A percentile compares a stretch with the other conserved stretches of the same genome.
Conservation (phyloP, 1,140 invertebrate genomes). For the Nomia melanderi region DNA sequence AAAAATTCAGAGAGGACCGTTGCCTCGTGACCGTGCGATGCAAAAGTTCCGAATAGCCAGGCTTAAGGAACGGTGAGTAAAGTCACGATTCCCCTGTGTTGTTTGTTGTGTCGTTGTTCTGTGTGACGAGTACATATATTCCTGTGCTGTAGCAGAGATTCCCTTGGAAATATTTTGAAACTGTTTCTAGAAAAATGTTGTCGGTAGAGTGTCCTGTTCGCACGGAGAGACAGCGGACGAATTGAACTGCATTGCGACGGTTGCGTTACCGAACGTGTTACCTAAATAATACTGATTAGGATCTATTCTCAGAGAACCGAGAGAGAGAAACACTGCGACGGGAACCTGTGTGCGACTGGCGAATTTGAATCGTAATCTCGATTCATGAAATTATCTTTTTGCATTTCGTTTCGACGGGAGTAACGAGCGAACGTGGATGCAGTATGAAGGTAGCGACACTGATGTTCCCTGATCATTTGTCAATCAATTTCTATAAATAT, state of each 20-base stretch:
- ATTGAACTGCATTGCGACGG: conserved; percentile 44
- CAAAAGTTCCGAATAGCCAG: conserved; percentile 28
- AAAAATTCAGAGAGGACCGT: not conserved
- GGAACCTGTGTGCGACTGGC: too few relatives aligned
- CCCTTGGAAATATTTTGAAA: not conserved
- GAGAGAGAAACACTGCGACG: too few relatives aligned
- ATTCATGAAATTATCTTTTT: too few relatives aligned
- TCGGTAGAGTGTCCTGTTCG: not conserved
- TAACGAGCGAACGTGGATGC: too few relatives aligned
- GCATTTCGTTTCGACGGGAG: too few relatives aligned
- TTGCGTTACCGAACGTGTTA: not conserved
- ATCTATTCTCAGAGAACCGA: not conserved
- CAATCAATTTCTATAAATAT: not conserved
- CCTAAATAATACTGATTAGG: not conserved
- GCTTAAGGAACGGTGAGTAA: conserved; percentile 22
- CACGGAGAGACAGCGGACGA: not conserved
- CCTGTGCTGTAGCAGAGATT: not conserved
- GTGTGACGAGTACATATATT: too few relatives aligned
- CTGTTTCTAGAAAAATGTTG: not conserved
- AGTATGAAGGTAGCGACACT: too few relatives aligned
- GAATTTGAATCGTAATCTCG: too few relatives aligned
- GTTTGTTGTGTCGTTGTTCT: not conserved
- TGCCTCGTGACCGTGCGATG: not conserved
- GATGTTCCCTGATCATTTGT: not conserved
- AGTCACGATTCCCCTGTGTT: not conserved